These are phyloP conservation scores for Tokudaia muenninki DNA, from an alignment of 2,797 vertebrate species.

Conservation along the genomic window DNA sequence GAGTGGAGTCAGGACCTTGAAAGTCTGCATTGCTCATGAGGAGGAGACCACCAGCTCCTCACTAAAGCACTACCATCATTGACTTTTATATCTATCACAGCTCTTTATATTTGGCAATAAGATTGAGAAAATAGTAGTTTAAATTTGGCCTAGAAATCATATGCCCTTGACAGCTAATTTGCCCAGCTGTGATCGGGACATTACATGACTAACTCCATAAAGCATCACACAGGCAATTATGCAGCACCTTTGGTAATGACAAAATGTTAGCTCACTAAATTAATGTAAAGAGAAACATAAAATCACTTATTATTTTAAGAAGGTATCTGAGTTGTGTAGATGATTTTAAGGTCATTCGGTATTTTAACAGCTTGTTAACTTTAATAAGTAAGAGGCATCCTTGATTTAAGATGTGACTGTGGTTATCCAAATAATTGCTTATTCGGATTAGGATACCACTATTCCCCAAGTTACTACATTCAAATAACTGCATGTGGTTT, in stretches of 20 bases:
- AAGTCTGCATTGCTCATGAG: not conserved
- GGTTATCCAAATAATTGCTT: slow-evolving; percentile 19
- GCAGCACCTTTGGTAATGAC: slow-evolving; percentile 84
- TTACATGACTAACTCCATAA: slow-evolving; percentile 83
- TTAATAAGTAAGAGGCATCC: not conserved
- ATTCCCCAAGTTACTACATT: not conserved
- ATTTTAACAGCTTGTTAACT: slow-evolving; percentile 51
- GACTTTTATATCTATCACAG: not conserved
- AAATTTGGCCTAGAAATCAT: slow-evolving; percentile 76
- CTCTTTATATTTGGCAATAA: slow-evolving; percentile 19
- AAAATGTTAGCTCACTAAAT: slow-evolving; percentile 84
- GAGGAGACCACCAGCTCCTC: not conserved
- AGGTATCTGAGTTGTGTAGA: slow-evolving; percentile 8
- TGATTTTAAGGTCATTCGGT: not conserved
- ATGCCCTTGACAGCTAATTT: slow-evolving; percentile 81
- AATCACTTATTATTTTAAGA: slow-evolving; percentile 48
- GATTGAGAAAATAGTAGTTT: slow-evolving; percentile 69
- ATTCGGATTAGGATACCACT: not conserved
- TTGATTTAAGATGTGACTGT: not conserved
- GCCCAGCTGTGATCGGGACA: slow-evolving; percentile 70
- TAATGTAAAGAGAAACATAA: slow-evolving; percentile 82
- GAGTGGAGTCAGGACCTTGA: not conserved
- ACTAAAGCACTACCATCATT: slow-evolving; percentile 17
- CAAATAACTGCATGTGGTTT: not conserved
- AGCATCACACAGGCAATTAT: slow-evolving; percentile 85